phyloP scores from a whole-genome alignment of 2,888 invertebrate genomes.

The Junonia oenone region DNA sequence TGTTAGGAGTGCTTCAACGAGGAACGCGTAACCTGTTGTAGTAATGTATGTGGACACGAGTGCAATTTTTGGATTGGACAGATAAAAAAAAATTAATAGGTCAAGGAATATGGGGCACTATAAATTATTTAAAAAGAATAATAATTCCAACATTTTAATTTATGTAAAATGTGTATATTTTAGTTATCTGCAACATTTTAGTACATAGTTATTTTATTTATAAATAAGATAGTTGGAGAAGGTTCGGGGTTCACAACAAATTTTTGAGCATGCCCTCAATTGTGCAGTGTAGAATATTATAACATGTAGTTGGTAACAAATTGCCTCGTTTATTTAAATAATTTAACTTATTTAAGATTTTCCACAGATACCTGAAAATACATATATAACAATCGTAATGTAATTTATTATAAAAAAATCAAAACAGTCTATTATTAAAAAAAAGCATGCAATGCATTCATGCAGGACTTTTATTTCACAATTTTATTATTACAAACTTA shows the following conservation, averaged over 20 bases:
- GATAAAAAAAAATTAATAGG: slow-evolving; percentile 6
- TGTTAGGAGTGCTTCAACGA: slow-evolving; percentile 34
- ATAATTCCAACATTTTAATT: slow-evolving; percentile 31
- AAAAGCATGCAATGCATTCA: slow-evolving; percentile 67
- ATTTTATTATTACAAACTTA: slow-evolving; percentile 54
- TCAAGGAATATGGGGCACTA: slow-evolving; percentile 17
- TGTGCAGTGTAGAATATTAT: slow-evolving; percentile 53
- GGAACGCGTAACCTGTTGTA: slow-evolving; percentile 23
- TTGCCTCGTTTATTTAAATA: slow-evolving; percentile 19
- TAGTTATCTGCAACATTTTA: slow-evolving; percentile 35
- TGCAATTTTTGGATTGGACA: slow-evolving; percentile 4
- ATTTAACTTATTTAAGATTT: slow-evolving; percentile 8
- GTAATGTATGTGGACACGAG: slow-evolving; percentile 21
- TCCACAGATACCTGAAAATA: slow-evolving; percentile 12
- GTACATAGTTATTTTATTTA: slow-evolving; percentile 51
- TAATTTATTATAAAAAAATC: slow-evolving; percentile 26
- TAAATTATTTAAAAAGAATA: slow-evolving; percentile 21
- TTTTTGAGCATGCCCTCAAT: slow-evolving; percentile 69
- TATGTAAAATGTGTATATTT: slow-evolving; percentile 32
- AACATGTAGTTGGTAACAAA: slow-evolving; percentile 28
- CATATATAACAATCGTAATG: neutral
- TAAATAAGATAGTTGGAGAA: slow-evolving; percentile 50
- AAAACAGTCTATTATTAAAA: slow-evolving; percentile 59
- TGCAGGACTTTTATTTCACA: slow-evolving; percentile 48
- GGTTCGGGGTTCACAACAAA: slow-evolving; percentile 50